A percentile compares a stretch with the other conserved stretches of the same genome.
phyloP scores from a whole-genome alignment of 2,888 invertebrate genomes.

The Trachelus iudaicus region DNA sequence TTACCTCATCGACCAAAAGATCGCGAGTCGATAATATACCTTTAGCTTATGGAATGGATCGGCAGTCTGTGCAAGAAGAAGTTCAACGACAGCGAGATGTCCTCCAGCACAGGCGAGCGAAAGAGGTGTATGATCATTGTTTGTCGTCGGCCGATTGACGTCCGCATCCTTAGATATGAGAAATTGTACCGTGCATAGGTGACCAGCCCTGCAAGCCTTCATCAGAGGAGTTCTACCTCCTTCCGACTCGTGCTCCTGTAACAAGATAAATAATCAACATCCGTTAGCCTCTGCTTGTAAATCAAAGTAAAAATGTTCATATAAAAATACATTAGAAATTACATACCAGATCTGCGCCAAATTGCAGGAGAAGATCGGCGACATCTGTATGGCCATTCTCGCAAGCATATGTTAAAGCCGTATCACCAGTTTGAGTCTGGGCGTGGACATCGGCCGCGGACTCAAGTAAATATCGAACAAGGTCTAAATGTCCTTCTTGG shows the following conservation, averaged over 20 bases:
- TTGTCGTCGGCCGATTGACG: conserved; percentile 89
- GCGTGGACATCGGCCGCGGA: conserved; percentile 92
- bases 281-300: conserved; percentile 3
- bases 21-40: conserved; percentile 60
- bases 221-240: conserved; percentile 97
- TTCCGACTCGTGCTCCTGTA: conserved; percentile 92
- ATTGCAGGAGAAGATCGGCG: conserved; percentile 89
- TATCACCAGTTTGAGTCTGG: conserved; percentile 94
- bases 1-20: background rate
- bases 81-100: conserved; percentile 92
- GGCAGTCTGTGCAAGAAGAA: conserved; percentile 89
- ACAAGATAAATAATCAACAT: conserved; percentile 19
- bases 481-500: conserved; percentile 96
- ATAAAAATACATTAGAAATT: background rate
- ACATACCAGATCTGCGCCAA: conserved; percentile 85
- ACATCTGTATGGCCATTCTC: conserved; percentile 99
- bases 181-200: conserved; percentile 95
- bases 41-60: conserved; percentile 97
- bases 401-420: conserved; percentile 96
- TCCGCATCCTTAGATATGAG: conserved; percentile 89
- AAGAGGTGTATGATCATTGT: conserved; percentile 97
- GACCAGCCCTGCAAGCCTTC: conserved; percentile 98
- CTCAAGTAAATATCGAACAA: conserved; percentile 88
- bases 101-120: conserved; percentile 97
- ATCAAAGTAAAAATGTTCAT: conserved; percentile 1